Conservation (phyloP, 2,113 vertebrate genomes). For the Fukomys damarensis region DNA sequence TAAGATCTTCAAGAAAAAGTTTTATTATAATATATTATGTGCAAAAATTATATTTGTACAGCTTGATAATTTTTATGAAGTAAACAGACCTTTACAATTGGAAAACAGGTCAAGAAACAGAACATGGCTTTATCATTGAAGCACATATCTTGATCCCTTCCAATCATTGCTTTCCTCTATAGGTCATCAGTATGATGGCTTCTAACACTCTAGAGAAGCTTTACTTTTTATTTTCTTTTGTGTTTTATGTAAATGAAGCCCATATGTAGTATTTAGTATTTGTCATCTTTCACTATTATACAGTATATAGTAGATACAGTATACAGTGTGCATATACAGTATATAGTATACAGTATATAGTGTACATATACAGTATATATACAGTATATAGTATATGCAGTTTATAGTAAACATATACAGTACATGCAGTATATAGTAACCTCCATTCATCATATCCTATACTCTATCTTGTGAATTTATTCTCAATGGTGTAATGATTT, state of each 20-base stretch:
- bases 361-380: no score
- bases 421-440: neutral
- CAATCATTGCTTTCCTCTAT: neutral
- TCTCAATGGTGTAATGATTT: neutral
- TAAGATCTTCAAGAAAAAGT: neutral
- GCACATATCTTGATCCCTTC: accelerated
- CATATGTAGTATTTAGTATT: neutral
- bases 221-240: neutral
- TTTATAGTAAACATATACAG: no score
- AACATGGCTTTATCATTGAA: neutral
- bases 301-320: no score
- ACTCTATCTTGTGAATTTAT: neutral
- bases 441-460: neutral
- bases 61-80: neutral
- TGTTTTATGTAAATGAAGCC: neutral
- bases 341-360: no score
- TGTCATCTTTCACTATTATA: neutral
- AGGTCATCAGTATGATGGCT: neutral
- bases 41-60: neutral
- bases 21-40: neutral
- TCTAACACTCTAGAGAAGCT: neutral
- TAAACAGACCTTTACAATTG: neutral
- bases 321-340: no score
- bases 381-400: no score
- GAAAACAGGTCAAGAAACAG: neutral